Percentiles rank a stretch among this genome's conserved stretches.
phyloP scores from a whole-genome alignment of 2,888 invertebrate species.

The Drosophila histrio region DNA sequence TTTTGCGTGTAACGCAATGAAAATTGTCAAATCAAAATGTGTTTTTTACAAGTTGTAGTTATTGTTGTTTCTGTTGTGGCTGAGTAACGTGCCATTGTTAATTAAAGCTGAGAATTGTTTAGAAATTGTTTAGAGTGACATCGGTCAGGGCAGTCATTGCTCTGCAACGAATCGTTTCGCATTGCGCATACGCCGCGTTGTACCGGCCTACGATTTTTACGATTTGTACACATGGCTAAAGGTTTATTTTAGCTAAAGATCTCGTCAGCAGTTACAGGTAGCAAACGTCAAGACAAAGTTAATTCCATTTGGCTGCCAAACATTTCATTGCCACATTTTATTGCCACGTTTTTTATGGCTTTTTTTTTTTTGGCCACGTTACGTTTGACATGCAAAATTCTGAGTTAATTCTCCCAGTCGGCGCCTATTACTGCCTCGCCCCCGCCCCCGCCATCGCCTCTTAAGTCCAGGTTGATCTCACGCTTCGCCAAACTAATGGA shows the following conservation, averaged over 20 bases:
- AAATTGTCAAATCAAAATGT: constrained; percentile 41
- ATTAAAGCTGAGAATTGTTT: constrained; percentile 57
- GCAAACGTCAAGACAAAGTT: constrained; percentile 20
- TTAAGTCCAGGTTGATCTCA: constrained; percentile 30
- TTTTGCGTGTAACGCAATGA: constrained; percentile 32
- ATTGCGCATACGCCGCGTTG: constrained; percentile 23
- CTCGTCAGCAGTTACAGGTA: constrained; percentile 27
- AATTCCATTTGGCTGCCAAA: constrained; percentile 55
- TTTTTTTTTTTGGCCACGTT: constrained; percentile 21
- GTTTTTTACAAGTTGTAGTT: not conserved
- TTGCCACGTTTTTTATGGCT: constrained; percentile 42
- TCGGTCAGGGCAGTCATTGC: constrained; percentile 35
- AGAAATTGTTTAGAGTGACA: constrained; percentile 15
- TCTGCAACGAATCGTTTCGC: constrained; percentile 10
- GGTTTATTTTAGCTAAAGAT: constrained; percentile 12
- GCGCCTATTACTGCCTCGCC: constrained; percentile 17
- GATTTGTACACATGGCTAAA: not conserved
- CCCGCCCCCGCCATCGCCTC: constrained; percentile 5
- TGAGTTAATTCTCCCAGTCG: constrained; percentile 23
- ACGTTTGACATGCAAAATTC: constrained; percentile 60
- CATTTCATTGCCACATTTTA: constrained; percentile 46
- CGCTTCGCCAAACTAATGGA: constrained; percentile 50
- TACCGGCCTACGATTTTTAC: constrained; percentile 1
- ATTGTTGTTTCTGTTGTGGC: constrained; percentile 4
- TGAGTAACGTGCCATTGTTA: constrained; percentile 61